phyloP scores from a whole-genome alignment of 2,888 invertebrate species.

The Beris morrisii region DNA sequence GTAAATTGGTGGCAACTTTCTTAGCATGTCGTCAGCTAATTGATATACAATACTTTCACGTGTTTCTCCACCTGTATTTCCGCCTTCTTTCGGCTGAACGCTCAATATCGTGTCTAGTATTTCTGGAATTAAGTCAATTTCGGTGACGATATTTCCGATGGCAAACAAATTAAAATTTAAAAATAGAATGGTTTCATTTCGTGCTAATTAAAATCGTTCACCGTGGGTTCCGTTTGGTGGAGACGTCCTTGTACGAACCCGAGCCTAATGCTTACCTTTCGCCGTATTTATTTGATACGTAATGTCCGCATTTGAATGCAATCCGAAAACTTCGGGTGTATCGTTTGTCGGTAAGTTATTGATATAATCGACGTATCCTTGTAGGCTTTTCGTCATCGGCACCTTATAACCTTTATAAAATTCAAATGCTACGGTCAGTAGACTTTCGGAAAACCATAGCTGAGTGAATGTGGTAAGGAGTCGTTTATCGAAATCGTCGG shows the following conservation, averaged over 20 bases:
- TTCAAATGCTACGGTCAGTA: slow-evolving; percentile 85
- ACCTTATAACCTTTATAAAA: slow-evolving; percentile 93
- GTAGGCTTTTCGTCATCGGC: slow-evolving; percentile 78
- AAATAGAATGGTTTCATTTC: no score
- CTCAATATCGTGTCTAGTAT: slow-evolving; percentile 92
- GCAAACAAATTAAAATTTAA: no score
- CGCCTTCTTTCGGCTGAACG: slow-evolving; percentile 97
- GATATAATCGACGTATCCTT: slow-evolving; percentile 83
- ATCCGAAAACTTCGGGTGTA: slow-evolving; percentile 94
- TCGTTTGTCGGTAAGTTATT: slow-evolving; percentile 82
- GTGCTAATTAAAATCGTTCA: no score
- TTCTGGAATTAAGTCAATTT: slow-evolving; percentile 48
- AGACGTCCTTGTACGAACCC: background rate
- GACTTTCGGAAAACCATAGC: slow-evolving; percentile 92
- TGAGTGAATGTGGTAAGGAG: slow-evolving; percentile 90
- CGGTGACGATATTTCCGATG: no score
- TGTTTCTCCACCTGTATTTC: slow-evolving; percentile 86
- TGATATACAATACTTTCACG: slow-evolving; percentile 90
- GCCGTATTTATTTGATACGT: slow-evolving; percentile 97
- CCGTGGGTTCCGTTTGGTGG: no score
- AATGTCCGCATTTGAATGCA: slow-evolving; percentile 94
- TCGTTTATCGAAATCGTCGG: slow-evolving; percentile 95
- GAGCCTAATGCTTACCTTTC: slow-evolving; percentile 61
- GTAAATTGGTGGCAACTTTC: slow-evolving; percentile 82
- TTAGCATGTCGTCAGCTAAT: slow-evolving; percentile 90